Evolutionary conservation across 2,797 vertebrate genomes (phyloP).

Genomic region (Ciconia nigra): DNA sequence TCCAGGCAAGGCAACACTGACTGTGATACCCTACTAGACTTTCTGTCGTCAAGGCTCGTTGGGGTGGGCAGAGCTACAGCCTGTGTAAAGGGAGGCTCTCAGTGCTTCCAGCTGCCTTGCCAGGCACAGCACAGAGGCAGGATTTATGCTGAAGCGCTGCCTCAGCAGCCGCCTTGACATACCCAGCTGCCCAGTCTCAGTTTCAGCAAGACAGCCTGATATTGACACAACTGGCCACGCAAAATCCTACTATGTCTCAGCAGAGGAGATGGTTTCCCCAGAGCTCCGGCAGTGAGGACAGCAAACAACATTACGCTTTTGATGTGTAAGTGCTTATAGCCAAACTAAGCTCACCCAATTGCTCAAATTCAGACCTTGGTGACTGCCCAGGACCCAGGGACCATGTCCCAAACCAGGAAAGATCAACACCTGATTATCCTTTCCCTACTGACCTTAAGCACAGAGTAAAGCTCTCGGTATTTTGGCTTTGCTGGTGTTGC

Average conservation of each 20-base stretch:
- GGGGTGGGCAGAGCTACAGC: not conserved
- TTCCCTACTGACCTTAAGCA: not conserved
- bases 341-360: not conserved
- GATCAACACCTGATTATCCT: not conserved
- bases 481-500: not conserved
- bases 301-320: not conserved
- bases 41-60: not conserved
- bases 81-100: not conserved
- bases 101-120: not conserved
- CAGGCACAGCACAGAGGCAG: too few relatives aligned
- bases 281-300: not conserved
- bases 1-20: not conserved
- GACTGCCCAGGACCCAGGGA: not conserved
- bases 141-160: not conserved
- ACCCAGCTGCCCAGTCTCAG: not conserved
- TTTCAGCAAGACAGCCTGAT: not conserved
- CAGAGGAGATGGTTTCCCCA: not conserved
- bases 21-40: not conserved
- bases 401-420: not conserved
- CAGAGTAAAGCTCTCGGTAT: fast-evolving
- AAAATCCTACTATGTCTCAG: not conserved
- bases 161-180: not conserved
- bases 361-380: not conserved
- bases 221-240: not conserved
- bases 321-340: not conserved